These are phyloP conservation scores for Drosophila buzzatii DNA, from an alignment of 2,888 invertebrate species.

Conservation along the genomic window DNA sequence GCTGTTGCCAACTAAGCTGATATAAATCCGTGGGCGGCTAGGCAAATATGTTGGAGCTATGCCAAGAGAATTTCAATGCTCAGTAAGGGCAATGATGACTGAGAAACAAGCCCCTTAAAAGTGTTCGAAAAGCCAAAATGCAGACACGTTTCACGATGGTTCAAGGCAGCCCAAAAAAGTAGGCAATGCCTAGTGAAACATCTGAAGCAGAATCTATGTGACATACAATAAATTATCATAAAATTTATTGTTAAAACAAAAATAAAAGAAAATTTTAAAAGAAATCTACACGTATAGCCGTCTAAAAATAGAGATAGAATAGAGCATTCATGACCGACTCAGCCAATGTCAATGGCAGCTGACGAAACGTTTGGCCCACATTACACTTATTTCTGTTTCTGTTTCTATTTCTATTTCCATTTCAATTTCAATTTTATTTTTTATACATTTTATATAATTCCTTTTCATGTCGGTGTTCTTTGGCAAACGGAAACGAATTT, in stretches of 20 bases:
- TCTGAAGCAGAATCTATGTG: neutral
- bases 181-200: constrained; percentile 23
- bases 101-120: constrained; percentile 25
- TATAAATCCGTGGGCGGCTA: constrained; percentile 46
- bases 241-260: neutral
- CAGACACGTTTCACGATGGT: neutral
- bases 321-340: constrained; percentile 33
- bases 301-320: constrained; percentile 1
- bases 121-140: neutral
- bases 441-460: constrained; percentile 40
- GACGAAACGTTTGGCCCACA: constrained; percentile 38
- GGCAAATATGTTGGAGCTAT: constrained; percentile 36
- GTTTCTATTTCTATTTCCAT: constrained; percentile 1
- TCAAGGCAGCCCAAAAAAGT: constrained; percentile 31
- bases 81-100: constrained; percentile 42
- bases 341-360: constrained; percentile 55
- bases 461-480: constrained; percentile 25
- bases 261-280: neutral
- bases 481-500: constrained; percentile 65
- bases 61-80: constrained; percentile 41
- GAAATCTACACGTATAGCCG: constrained; percentile 1
- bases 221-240: neutral
- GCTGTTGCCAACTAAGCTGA: constrained; percentile 63
- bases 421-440: constrained; percentile 9
- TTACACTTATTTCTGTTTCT: constrained; percentile 8